Conservation (phyloP, 2,797 vertebrate genomes). For the Trachurus trachurus region DNA sequence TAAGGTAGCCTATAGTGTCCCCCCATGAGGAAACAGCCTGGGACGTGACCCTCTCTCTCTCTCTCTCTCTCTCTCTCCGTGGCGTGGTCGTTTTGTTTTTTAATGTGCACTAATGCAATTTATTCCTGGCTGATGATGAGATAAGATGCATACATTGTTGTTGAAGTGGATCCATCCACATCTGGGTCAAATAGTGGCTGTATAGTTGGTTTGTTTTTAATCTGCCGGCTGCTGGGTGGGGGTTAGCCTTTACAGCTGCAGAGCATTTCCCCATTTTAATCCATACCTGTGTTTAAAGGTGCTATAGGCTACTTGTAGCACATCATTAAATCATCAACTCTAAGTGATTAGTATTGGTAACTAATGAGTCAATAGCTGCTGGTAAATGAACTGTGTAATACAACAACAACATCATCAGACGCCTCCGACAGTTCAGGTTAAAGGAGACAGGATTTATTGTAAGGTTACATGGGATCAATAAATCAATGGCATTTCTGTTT, state of each 20-base stretch:
- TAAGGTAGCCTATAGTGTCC: conserved; percentile 29
- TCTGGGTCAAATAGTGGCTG: conserved; percentile 57
- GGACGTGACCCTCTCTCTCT: conserved; percentile 60
- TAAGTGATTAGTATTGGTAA: conserved; percentile 1
- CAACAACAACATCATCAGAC: background rate
- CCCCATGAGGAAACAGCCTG: conserved; percentile 61
- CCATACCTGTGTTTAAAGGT: background rate
- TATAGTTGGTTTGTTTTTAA: conserved; percentile 46
- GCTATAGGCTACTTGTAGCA: background rate
- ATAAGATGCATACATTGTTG: conserved; percentile 35
- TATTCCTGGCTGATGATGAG: conserved; percentile 44
- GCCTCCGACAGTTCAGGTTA: background rate
- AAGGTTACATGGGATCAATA: background rate
- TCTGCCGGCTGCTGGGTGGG: conserved; percentile 34
- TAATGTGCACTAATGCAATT: conserved; percentile 60
- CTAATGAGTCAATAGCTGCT: background rate
- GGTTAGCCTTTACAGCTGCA: conserved; percentile 6
- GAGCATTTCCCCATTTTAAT: background rate
- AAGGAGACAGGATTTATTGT: background rate
- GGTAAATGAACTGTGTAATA: background rate
- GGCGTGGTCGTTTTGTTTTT: conserved; percentile 18
- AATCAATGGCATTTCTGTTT: no score
- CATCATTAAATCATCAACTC: conserved; percentile 23
- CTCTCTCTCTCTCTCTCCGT: no score
- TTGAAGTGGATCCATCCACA: conserved; percentile 46